These are phyloP conservation scores for Ectropis crepuscularia DNA, from an alignment of 2,888 invertebrate genomes.

Conservation along the genomic window DNA sequence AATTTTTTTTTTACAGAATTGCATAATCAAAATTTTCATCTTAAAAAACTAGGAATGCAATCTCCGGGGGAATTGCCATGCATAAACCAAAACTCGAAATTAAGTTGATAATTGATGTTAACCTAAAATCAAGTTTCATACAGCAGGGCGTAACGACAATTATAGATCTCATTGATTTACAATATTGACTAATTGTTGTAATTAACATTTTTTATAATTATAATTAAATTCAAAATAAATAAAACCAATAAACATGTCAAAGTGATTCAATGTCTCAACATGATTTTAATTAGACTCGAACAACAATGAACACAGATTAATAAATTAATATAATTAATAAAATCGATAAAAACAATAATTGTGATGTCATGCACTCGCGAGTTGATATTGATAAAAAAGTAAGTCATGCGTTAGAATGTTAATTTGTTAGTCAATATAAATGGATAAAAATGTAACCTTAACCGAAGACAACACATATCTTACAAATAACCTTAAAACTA, in stretches of 20 bases:
- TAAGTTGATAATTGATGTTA: conserved; percentile 57
- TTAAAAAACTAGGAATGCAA: conserved; percentile 80
- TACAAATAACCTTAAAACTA: conserved; percentile 45
- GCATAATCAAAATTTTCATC: conserved; percentile 82
- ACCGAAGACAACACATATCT: conserved; percentile 44
- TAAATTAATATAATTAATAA: conserved; percentile 38
- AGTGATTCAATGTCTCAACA: conserved; percentile 61
- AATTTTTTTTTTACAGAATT: conserved; percentile 64
- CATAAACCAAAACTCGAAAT: conserved; percentile 79
- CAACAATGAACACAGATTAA: conserved; percentile 47
- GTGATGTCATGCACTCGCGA: conserved; percentile 80
- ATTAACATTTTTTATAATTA: conserved; percentile 61
- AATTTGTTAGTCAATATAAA: conserved; percentile 81
- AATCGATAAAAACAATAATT: conserved; percentile 21
- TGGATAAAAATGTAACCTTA: conserved; percentile 50
- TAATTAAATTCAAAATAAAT: conserved; percentile 52
- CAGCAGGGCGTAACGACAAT: conserved; percentile 71
- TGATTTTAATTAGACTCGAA: conserved; percentile 50
- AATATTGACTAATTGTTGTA: conserved; percentile 72
- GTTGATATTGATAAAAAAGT: conserved; percentile 70
- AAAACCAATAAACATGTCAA: conserved; percentile 71
- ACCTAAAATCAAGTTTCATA: conserved; percentile 80
- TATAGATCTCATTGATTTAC: conserved; percentile 57
- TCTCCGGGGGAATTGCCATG: conserved; percentile 79
- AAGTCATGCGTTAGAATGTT: conserved; percentile 81